Base-by-base conservation (phyloP, 2,113 vertebrate genomes). In the Tursiops truncatus region DNA sequence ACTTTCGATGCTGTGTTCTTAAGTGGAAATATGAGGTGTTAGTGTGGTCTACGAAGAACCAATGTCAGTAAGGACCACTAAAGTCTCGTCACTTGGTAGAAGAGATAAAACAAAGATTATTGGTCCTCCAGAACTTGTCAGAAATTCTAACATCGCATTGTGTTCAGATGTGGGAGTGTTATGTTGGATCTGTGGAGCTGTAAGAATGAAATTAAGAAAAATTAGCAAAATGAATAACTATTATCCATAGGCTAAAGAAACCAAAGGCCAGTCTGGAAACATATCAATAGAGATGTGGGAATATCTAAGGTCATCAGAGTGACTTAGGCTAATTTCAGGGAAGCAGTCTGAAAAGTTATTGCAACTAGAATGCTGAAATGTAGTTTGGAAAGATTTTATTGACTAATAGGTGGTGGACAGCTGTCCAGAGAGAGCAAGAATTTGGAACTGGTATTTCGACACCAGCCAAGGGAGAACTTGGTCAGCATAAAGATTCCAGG, bases 201-300 rank as follows among this genome's bases (percentile, higher is more conserved):
- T 68, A 80, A 94, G 28, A 91, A 80, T 74, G n/a, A 76, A 84
- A 90, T 90, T 62, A 63, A 92, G 68, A 71, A 26, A 17, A 95
- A 73, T 62, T 65, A 77, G 14, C 23, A 88, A 79, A 94, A 79
- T 38, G 17, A 88, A 26, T 68, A 36, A 8, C 38, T 60, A 26
- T 62, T 67, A 67, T 56, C 18, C 8, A 14, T 68, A 91, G 36
- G 31, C 26, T 62, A 62, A 84, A 62, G 33, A 95, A 89, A 88
- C 14, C 23, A 74, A 93, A 84, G 9, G 6, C 73, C 44, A 50
- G 83, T 56, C 47, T 65, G 44, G 74, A 86, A 80, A 90, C 26
- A 63, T 8, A 41, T 47, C 12, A 15, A 36, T 33, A 60, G 33
- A 86, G 28, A 76, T 63, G n/a, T 87, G 25, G 67, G 47, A 33